Conservation (phyloP, 2,113 vertebrate species). For the Pseudopodoces humilis region DNA sequence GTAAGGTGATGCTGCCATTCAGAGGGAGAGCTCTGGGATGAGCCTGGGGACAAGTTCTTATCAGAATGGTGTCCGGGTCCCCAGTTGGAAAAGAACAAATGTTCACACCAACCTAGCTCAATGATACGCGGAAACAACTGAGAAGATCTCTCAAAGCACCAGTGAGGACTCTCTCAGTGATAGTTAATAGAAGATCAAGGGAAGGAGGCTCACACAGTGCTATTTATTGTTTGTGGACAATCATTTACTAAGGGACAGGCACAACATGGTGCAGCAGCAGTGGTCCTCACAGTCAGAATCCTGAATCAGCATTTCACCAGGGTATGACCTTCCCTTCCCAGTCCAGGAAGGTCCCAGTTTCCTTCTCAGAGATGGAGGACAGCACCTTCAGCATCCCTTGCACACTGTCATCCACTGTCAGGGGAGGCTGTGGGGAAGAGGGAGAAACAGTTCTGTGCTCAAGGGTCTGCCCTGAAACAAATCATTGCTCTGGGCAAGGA, state of each 20-base stretch:
- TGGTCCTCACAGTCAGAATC: background rate
- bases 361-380: conserved; percentile 34
- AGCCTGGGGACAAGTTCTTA: background rate
- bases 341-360: conserved; percentile 43
- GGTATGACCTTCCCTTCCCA: conserved; percentile 49
- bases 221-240: background rate
- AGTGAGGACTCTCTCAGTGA: background rate
- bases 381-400: conserved; percentile 56
- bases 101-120: background rate
- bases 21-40: background rate
- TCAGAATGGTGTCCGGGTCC: background rate
- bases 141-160: background rate
- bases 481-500: background rate
- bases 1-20: background rate
- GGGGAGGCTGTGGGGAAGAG: background rate
- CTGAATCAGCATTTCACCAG: conserved; percentile 9
- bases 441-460: background rate
- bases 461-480: background rate
- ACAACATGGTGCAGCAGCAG: background rate
- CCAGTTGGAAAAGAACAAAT: background rate
- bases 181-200: background rate
- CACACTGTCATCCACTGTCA: conserved; percentile 22
- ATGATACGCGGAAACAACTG: background rate
- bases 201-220: background rate
- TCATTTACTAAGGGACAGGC: background rate